phyloP scores from a whole-genome alignment of 92 coral and sea anemone genomes.

The Nematostella vectensis region DNA sequence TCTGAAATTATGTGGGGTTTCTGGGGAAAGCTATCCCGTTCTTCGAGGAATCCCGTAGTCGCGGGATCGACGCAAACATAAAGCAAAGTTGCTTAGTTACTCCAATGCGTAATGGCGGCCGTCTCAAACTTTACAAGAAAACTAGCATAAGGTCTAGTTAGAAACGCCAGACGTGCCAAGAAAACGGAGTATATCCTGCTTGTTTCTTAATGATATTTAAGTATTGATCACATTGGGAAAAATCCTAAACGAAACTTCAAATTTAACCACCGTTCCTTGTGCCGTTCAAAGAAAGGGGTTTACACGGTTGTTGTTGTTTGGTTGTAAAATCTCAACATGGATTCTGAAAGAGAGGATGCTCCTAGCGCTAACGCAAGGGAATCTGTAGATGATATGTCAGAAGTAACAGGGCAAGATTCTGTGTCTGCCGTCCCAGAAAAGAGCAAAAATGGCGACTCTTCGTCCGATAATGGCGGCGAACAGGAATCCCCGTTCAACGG shows the following conservation, averaged over 20 bases:
- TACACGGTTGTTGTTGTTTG: neutral
- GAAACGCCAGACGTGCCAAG: neutral
- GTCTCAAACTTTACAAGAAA: neutral
- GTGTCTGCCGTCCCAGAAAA: constrained; percentile 50
- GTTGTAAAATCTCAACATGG: constrained; percentile 22
- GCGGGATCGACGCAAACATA: constrained; percentile 37
- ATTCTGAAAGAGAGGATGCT: constrained; percentile 54
- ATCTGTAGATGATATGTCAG: constrained; percentile 46
- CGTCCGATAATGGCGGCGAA: constrained; percentile 69
- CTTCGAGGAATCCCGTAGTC: constrained; percentile 3
- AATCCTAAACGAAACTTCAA: neutral
- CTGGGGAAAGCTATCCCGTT: too few relatives aligned
- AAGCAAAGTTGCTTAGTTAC: constrained; percentile 71
- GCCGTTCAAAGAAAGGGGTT: neutral
- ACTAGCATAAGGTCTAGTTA: neutral
- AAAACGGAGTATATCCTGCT: too few relatives aligned
- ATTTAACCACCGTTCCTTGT: neutral
- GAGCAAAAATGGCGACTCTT: constrained; percentile 55
- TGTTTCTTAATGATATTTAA: too few relatives aligned
- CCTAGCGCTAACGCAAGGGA: constrained; percentile 22
- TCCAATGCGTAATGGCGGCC: constrained; percentile 65
- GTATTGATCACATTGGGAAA: too few relatives aligned
- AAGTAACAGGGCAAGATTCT: constrained; percentile 41
- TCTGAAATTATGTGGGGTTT: too few relatives aligned
- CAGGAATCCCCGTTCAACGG: constrained; percentile 42